Percentiles rank a stretch among this genome's conserved stretches.
Conservation (phyloP, 2,113 vertebrate species). For the Dascyllus trimaculatus region DNA sequence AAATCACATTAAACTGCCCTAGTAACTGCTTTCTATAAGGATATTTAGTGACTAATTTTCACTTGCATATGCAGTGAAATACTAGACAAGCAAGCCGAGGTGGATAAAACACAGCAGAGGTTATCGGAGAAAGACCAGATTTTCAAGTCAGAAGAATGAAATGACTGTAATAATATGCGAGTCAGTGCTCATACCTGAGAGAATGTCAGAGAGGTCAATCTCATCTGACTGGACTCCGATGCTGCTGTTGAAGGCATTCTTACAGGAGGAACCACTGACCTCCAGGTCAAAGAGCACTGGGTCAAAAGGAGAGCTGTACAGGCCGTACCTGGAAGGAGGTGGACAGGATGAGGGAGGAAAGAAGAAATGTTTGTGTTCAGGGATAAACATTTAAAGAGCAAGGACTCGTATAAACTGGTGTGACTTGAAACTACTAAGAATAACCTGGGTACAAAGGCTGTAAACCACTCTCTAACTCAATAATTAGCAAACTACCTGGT, state of each 20-base stretch:
- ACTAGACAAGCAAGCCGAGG: too few relatives aligned
- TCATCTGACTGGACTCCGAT: constrained; percentile 97
- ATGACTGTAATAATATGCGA: background rate
- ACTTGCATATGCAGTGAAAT: background rate
- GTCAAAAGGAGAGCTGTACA: constrained; percentile 99
- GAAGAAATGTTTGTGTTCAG: background rate
- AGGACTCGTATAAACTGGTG: background rate
- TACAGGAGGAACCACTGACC: constrained; percentile 98
- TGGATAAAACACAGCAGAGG: background rate
- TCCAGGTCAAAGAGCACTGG: constrained; percentile 99
- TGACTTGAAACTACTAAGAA: background rate
- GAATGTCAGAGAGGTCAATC: constrained; percentile 98
- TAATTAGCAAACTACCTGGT: constrained; percentile 86
- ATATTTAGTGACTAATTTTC: background rate
- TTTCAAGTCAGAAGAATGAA: background rate
- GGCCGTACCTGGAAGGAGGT: constrained; percentile 89
- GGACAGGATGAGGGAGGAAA: background rate
- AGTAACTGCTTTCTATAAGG: too few relatives aligned
- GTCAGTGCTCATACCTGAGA: constrained; percentile 89
- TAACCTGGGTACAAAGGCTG: too few relatives aligned
- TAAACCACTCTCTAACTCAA: background rate
- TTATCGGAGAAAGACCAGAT: background rate
- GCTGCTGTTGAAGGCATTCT: constrained; percentile 95
- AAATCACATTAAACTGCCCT: too few relatives aligned
- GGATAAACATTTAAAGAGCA: background rate